Evolutionary conservation across 2,113 vertebrate genomes (phyloP).

Genomic region (Melozone crissalis): DNA sequence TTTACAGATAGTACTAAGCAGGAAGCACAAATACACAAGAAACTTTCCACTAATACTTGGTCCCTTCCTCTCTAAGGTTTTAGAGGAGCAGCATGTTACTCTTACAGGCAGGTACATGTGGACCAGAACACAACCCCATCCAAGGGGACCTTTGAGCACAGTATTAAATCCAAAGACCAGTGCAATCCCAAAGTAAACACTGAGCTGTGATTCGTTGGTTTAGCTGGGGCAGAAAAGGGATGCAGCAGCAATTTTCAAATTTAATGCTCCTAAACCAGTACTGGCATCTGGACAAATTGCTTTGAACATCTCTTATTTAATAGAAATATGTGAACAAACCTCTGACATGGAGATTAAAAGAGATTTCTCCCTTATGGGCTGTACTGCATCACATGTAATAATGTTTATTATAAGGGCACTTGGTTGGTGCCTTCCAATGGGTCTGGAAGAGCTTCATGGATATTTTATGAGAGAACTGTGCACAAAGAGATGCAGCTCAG

Average conservation of each 20-base stretch:
- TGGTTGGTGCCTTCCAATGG: neutral
- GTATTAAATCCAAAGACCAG: neutral
- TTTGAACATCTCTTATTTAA: neutral
- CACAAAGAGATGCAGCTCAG: neutral
- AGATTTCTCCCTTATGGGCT: neutral
- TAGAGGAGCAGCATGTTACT: neutral
- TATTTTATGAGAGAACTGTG: neutral
- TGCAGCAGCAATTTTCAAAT: neutral
- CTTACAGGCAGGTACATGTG: neutral
- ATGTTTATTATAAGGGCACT: neutral
- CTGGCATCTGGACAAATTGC: neutral
- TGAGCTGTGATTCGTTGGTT: neutral
- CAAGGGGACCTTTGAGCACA: neutral
- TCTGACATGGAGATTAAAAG: neutral
- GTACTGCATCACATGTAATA: neutral
- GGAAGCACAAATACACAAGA: neutral
- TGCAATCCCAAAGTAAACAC: neutral
- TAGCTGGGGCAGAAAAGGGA: neutral
- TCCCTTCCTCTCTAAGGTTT: neutral
- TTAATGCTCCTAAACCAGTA: neutral
- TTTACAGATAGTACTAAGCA: neutral
- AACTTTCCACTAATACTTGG: neutral
- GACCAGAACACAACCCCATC: neutral
- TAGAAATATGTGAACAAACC: neutral
- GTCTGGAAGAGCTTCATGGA: neutral